A percentile compares a stretch with the other conserved stretches of the same genome.
Evolutionary conservation across 2,888 invertebrate genomes (phyloP).

Genomic region (Mythimna impura): DNA sequence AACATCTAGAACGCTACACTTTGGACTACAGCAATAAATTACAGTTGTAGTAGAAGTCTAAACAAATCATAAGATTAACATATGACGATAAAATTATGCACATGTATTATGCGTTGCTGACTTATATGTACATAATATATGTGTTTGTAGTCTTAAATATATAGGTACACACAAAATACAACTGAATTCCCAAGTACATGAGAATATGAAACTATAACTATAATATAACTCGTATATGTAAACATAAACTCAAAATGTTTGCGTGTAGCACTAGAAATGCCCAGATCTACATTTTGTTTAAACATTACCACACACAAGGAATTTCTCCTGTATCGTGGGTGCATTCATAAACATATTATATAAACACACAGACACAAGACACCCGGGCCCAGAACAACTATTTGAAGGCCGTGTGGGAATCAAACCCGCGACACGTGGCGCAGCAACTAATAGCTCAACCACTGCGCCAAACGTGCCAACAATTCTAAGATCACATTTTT

Average conservation of each 20-base stretch:
- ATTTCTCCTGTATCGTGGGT: too few relatives aligned
- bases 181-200: background rate
- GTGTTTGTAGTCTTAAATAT: conserved; percentile 11
- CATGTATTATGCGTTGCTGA: conserved; percentile 32
- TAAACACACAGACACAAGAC: too few relatives aligned
- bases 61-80: conserved; percentile 50
- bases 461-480: too few relatives aligned
- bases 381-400: too few relatives aligned
- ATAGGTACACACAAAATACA: conserved; percentile 7
- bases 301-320: too few relatives aligned
- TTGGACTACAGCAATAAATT: conserved; percentile 44
- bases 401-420: too few relatives aligned
- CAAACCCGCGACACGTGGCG: too few relatives aligned
- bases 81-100: conserved; percentile 43
- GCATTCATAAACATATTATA: too few relatives aligned
- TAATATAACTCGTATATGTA: background rate
- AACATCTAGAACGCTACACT: conserved; percentile 21
- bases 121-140: conserved; percentile 6
- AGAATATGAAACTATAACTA: background rate
- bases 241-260: background rate
- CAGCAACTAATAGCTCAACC: too few relatives aligned
- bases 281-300: background rate
- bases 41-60: conserved; percentile 19
- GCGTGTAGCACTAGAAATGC: background rate
- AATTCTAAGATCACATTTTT: too few relatives aligned